Base-by-base conservation (phyloP, 2,888 invertebrate species). In the Anorthoa munda region DNA sequence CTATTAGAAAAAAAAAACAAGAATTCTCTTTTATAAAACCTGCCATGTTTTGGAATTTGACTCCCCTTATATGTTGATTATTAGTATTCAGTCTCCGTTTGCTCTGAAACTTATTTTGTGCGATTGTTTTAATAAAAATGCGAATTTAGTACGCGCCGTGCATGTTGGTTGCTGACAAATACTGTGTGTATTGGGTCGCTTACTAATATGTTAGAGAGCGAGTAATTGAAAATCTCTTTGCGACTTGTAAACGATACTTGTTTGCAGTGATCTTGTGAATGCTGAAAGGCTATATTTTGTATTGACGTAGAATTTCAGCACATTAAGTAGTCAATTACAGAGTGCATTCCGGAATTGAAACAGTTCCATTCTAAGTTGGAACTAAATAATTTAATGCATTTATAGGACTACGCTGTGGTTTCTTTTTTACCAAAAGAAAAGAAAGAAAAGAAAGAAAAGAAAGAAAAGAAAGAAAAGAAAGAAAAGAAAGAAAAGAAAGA, bases 41-140 rank as follows among this genome's bases (percentile, higher is more conserved):
- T 50, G 68, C 31, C 65, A 60, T 75, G 84, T 79, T 75, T 66
- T 79, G 60, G 66, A 72, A 82, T 82, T 74, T 74, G 73, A 82
- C 74, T 77, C 72, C 58, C 55, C 23, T 31, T 79, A 79, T 84
- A 64, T 74, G 26, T 63, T 63, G 73, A 59, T 67, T 58, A 82
- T 84, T 82, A 80, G 77, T 77, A 84, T 84, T 82, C 84, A 39
- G 72, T 58, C 48, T 18, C 46, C 72, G 85, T 84, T 55, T 69
- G 63, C 63, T 66, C 65, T 66, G 80, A 72, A 82, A 75, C 72
- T 80, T 80, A 77, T 84, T 84, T 77, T 82, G 72, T 80, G 82
- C 74, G 80, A 84, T 84, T 82, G 80, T 82, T 84, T 79, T 82
- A 74, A 84, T 82, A 82, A 82, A 83, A 84, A 79, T 70, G 70